phyloP scores from a whole-genome alignment of 2,888 invertebrate species.

The Gymnoscelis rufifasciata region DNA sequence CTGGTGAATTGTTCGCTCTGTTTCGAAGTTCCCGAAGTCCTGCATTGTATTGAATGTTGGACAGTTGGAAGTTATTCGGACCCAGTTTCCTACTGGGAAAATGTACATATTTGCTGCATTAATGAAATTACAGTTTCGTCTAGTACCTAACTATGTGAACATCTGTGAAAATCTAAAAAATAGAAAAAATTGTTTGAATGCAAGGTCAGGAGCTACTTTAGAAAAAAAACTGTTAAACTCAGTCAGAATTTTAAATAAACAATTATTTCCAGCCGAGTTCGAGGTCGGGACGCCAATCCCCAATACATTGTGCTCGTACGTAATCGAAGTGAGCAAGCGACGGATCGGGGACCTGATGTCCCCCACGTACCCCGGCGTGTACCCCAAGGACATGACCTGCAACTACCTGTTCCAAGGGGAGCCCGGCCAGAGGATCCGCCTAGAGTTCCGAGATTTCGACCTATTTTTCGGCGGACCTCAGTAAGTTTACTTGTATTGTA shows the following conservation, averaged over 20 bases:
- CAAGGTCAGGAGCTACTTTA: too few species aligned
- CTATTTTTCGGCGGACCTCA: slow-evolving; percentile 99
- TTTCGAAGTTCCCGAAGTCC: slow-evolving; percentile 26
- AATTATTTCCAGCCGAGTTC: slow-evolving; percentile 88
- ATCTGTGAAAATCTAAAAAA: too few species aligned
- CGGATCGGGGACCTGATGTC: slow-evolving; percentile 93
- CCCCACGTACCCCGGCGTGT: slow-evolving; percentile 99
- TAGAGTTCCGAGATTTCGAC: slow-evolving; percentile 98
- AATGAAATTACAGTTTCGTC: too few species aligned
- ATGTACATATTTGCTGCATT: neutral
- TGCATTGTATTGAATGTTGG: slow-evolving; percentile 27
- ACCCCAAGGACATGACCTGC: slow-evolving; percentile 97
- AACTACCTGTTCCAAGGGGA: slow-evolving; percentile 95
- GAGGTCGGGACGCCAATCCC: slow-evolving; percentile 94
- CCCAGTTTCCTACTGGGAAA: slow-evolving; percentile 8
- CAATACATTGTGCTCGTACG: slow-evolving; percentile 92
- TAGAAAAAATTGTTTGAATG: too few species aligned
- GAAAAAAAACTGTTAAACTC: too few species aligned
- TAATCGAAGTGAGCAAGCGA: slow-evolving; percentile 86
- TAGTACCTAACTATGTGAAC: too few species aligned
- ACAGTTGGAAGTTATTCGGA: slow-evolving; percentile 19
- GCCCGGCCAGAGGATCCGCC: slow-evolving; percentile 92
- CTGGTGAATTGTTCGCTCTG: slow-evolving; percentile 12
- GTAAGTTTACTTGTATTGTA: slow-evolving; percentile 84
- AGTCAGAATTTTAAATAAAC: too few species aligned